Evolutionary conservation across 92 coral and sea anemone species (phyloP), one percentile per base, ranked within the genome.

Genomic region (Montipora capitata): DNA sequence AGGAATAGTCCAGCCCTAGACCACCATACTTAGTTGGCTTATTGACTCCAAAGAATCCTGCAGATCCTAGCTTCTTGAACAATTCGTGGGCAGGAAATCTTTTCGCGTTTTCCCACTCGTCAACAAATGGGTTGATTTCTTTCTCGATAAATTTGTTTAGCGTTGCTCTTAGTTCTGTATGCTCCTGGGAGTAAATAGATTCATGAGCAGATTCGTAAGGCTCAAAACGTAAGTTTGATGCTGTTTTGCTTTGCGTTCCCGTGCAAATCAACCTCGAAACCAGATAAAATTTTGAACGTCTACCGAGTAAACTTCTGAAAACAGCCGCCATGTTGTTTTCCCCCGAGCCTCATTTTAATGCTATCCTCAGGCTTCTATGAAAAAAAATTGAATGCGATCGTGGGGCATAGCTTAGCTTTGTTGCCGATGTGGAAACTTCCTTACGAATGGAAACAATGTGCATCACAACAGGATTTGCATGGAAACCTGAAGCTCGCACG

Each of bases 11-110:
- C 85, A 97, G 74, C 17, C 98, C 99, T 86, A 96, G 85, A 17
- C 99, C 99, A 70, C 99, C 99, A 83, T 93, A 96, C 80, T 97
- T 92, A n/a, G 89, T 82, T 59, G 99, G 99, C 78, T 96, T 97
- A 66, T 74, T 97, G 15, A 97, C 97, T 65, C 99, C 99, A 79
- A 97, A 92, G 78, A 96, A 96, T 15, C 99, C 99, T 54, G 98
- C 96, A 76, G 89, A 76, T 64, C 99, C 99, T 12, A 97, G 92
- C 70, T 96, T 97, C 84, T 97, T 97, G 49, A 97, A 97, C 57
- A 97, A 79, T 77, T 96, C 94, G 79, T 97, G 99, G 15, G 99
- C 99, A 18, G 99, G 99, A 87, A 97, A 97, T 69, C 85, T 76
- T 69, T 90, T 93, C 10, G 93, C 91, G 51, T 89, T 93, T 77